Evolutionary conservation across 2,888 invertebrate genomes (phyloP), one percentile per base, ranked within the genome.

Genomic region (Anthrax anthrax): DNA sequence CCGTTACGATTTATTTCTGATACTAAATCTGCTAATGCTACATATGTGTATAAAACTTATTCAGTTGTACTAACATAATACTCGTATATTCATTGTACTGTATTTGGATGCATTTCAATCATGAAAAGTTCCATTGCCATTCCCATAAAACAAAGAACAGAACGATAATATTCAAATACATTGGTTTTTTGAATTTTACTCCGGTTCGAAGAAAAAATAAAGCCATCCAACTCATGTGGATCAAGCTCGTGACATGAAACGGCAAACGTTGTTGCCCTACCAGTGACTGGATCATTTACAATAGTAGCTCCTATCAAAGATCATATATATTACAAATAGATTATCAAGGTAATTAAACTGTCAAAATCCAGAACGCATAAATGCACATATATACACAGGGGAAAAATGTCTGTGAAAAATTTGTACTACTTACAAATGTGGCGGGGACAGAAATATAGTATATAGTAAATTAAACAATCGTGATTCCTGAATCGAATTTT

Each of bases 291-390:
- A 56, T 80, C 79, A 44, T 75, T 76, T 48, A 80, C 78, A 63
- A 84, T 86, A 1, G 84, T 84, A 8, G 84, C 84, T 3, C 85
- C 86, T 51, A 86, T 84, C n/a, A n/a, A n/a, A n/a, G n/a, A n/a
- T n/a, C n/a, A n/a, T n/a, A n/a, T n/a, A n/a, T n/a, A n/a, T n/a
- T n/a, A n/a, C n/a, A n/a, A n/a, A n/a, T n/a, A n/a, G n/a, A n/a
- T n/a, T n/a, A n/a, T n/a, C n/a, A n/a, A n/a, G n/a, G n/a, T n/a
- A n/a, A n/a, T n/a, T n/a, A n/a, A n/a, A n/a, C n/a, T n/a, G n/a
- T n/a, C n/a, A n/a, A n/a, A n/a, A n/a, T n/a, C n/a, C n/a, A n/a
- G n/a, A n/a, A n/a, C n/a, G n/a, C n/a, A n/a, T n/a, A n/a, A n/a
- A n/a, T n/a, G n/a, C n/a, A n/a, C n/a, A n/a, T n/a, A n/a, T n/a